Evolutionary conservation across 2,888 invertebrate species (phyloP).

Genomic region (Nephrotoma guestfalica): DNA sequence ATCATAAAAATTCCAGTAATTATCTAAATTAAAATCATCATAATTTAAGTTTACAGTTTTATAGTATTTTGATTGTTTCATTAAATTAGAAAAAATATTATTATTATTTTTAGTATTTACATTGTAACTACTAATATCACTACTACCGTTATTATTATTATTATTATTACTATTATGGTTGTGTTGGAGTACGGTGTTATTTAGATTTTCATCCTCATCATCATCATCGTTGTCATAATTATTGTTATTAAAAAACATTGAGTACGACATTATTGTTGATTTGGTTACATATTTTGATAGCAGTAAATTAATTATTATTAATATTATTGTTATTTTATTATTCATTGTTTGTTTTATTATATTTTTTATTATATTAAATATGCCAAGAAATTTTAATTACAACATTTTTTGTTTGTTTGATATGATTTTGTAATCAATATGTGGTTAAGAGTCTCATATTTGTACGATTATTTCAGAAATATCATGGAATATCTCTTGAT

Average conservation of each 20-base stretch:
- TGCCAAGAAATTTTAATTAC: not conserved
- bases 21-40: not conserved
- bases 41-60: not conserved
- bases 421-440: not conserved
- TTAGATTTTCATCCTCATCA: not conserved
- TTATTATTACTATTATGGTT: not conserved
- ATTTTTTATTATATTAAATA: not conserved
- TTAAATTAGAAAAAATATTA: not conserved
- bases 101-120: not conserved
- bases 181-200: not conserved
- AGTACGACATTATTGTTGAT: not conserved
- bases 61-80: not conserved
- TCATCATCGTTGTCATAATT: not conserved
- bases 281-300: not conserved
- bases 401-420: not conserved
- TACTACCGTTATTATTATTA: not conserved
- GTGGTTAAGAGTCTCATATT: not conserved
- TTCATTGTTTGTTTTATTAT: not conserved
- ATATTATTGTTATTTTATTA: not conserved
- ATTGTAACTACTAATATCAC: not conserved
- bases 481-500: not conserved
- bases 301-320: not conserved
- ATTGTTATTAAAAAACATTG: not conserved
- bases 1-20: not conserved
- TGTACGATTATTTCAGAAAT: not conserved